Conservation (phyloP, 1,140 invertebrate species). For the Brachionus plicatilis region DNA sequence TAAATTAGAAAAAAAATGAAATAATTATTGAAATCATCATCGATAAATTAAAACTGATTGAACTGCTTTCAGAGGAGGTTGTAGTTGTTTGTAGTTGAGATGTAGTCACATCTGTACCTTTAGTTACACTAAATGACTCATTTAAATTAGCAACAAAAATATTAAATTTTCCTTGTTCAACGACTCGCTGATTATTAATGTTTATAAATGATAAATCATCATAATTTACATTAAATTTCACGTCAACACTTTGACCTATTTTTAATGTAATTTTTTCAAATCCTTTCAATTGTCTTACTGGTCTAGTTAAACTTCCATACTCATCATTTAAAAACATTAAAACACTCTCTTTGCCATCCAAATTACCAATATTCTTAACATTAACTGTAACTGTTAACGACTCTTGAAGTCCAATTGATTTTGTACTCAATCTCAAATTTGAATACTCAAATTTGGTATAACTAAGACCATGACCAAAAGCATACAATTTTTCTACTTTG, state of each 20-base stretch:
- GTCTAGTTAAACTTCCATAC: neutral
- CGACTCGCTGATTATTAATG: neutral
- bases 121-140: neutral
- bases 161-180: slow-evolving; percentile 13
- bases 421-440: neutral
- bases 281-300: neutral
- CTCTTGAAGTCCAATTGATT: neutral
- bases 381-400: neutral
- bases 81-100: neutral
- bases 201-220: neutral
- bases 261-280: neutral
- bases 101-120: neutral
- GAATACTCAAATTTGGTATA: neutral
- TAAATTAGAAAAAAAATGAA: neutral
- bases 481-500: neutral
- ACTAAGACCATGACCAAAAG: neutral
- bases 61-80: neutral
- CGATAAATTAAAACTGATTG: neutral
- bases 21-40: neutral
- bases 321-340: neutral
- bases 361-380: neutral
- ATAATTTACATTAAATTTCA: neutral
- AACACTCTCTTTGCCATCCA: neutral
- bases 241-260: neutral
- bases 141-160: neutral